Evolutionary conservation across 35 echinoderm and acorn worm species (phyloP).

Genomic region (Nesometra sesokonis): DNA sequence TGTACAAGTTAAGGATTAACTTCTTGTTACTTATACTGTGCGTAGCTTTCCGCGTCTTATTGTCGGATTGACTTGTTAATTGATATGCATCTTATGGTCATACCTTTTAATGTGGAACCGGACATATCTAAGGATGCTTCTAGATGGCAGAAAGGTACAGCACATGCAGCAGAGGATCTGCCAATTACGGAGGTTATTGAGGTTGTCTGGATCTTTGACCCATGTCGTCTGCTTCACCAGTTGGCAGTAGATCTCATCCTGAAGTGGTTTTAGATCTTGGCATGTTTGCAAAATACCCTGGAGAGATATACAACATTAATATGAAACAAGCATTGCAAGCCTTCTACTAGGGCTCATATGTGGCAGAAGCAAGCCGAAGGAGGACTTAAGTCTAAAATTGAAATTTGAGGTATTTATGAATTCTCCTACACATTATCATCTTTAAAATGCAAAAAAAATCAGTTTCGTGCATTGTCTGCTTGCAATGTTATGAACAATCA

Average conservation of each 20-base stretch:
- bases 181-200: slow-evolving; percentile 93
- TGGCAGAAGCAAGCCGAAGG: too few species aligned
- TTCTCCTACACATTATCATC: too few species aligned
- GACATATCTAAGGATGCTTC: slow-evolving; percentile 88
- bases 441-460: too few species aligned
- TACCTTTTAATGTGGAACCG: slow-evolving; percentile 93
- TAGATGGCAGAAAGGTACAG: slow-evolving; percentile 77
- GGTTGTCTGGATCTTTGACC: slow-evolving; percentile 64
- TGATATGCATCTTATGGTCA: neutral
- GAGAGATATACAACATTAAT: neutral
- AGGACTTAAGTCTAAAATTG: too few species aligned
- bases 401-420: too few species aligned
- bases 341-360: too few species aligned
- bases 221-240: slow-evolving; percentile 84
- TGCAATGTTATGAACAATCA: too few species aligned
- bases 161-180: slow-evolving; percentile 81
- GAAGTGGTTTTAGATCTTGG: slow-evolving; percentile 80
- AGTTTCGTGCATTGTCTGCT: too few species aligned
- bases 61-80: neutral
- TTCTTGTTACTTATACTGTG: too few species aligned
- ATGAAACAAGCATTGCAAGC: too few species aligned
- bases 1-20: too few species aligned
- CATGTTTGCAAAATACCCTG: slow-evolving; percentile 95
- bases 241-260: slow-evolving; percentile 98
- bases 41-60: too few species aligned